Evolutionary conservation across 1,140 invertebrate species (phyloP), one percentile per base, ranked within the genome.

Genomic region (Pollicipes pollicipes): DNA sequence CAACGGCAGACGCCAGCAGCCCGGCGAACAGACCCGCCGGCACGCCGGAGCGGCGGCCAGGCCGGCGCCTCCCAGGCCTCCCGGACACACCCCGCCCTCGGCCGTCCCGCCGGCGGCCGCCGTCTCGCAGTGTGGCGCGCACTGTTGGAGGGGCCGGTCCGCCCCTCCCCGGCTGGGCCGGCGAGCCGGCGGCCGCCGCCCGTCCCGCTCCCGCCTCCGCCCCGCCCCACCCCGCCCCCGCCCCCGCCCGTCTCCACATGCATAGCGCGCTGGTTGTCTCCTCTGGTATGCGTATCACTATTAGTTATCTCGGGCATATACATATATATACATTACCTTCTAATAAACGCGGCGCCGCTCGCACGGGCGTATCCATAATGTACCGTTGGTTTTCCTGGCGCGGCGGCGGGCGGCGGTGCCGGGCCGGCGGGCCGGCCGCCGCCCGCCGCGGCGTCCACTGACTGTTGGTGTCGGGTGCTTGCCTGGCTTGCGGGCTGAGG

Each of bases 211-310:
- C n/a, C n/a, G n/a, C n/a, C n/a, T n/a, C n/a, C n/a, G n/a, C n/a
- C n/a, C n/a, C n/a, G n/a, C n/a, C n/a, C n/a, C n/a, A n/a, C n/a
- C n/a, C n/a, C n/a, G n/a, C n/a, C n/a, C n/a, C n/a, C n/a, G n/a
- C 6, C 17, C 45, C 10, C 17, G 2, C 45, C 17, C 45, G 45
- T 24, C 45, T 24, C 45, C 45, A 35, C 32, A 21, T 24, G 10
- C 45, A 58, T 58, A 58, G 45, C 13, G 6, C 45, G 8, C 45
- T 58, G 45, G 21, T 24, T 58, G 45, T 58, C 45, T 24, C 45
- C 45, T 58, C 45, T 35, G 45, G 45, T 58, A 58, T 58, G 45
- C 45, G 45, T 58, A 58, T 58, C 45, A 58, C 45, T 58, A 58
- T 58, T 58, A 58, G 45, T 58, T 58, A 58, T 58, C 45, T 58